Evolutionary conservation across 2,113 vertebrate species (phyloP).

Genomic region (Elgaria multicarinata): DNA sequence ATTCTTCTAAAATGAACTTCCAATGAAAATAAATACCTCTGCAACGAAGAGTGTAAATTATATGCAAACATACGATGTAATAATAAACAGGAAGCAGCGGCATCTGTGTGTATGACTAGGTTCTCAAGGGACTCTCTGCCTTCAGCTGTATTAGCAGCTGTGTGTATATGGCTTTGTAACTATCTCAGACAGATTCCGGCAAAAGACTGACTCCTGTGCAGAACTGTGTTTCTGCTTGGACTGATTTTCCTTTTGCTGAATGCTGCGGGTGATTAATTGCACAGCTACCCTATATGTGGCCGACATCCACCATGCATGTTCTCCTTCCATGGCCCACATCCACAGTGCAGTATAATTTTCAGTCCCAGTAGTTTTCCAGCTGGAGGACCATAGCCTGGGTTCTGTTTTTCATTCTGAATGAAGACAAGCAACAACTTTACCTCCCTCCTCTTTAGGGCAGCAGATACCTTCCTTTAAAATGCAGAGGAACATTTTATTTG

Average conservation of each 20-base stretch:
- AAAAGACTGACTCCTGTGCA: constrained; percentile 63
- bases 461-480: constrained; percentile 51
- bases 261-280: constrained; percentile 42
- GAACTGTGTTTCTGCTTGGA: constrained; percentile 62
- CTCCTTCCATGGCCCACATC: not conserved
- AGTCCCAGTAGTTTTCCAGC: constrained; percentile 34
- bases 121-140: constrained; percentile 63
- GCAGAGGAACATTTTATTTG: not conserved
- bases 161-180: constrained; percentile 61
- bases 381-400: not conserved
- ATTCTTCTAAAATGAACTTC: constrained; percentile 58
- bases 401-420: constrained; percentile 24
- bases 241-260: constrained; percentile 56
- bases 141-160: constrained; percentile 72
- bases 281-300: constrained; percentile 39
- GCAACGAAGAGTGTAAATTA: constrained; percentile 70
- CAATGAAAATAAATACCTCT: constrained; percentile 74
- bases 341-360: constrained; percentile 7
- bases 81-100: constrained; percentile 75
- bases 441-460: constrained; percentile 48
- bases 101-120: constrained; percentile 70
- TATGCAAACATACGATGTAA: constrained; percentile 68
- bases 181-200: constrained; percentile 63
- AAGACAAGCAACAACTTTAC: constrained; percentile 47
- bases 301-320: constrained; percentile 32